These are phyloP conservation scores for Plectus sambesii DNA, from an alignment of 1,140 invertebrate species.

Conservation along the genomic window DNA sequence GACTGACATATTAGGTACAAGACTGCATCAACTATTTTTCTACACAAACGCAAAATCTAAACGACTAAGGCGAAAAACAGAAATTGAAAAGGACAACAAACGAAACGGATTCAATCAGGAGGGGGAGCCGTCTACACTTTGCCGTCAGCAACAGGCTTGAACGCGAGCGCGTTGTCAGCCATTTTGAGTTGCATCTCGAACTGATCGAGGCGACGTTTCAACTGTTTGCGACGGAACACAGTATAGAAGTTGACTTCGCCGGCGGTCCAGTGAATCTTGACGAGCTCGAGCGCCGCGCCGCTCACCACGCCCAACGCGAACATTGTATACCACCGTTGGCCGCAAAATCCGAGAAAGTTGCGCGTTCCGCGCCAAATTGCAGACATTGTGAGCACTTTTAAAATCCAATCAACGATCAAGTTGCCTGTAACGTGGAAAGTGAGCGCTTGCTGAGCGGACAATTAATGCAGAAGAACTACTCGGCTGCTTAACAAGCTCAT, in stretches of 20 bases:
- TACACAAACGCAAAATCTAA: conserved; percentile 1
- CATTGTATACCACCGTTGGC: conserved; percentile 12
- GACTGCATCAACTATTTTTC: not conserved
- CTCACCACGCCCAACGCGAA: conserved; percentile 25
- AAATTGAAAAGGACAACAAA: conserved; percentile 2
- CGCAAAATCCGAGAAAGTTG: conserved; percentile 13
- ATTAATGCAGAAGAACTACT: conserved; percentile 3
- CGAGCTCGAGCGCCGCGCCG: conserved; percentile 40
- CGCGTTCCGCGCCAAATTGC: conserved; percentile 10
- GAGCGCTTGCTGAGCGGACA: conserved; percentile 9
- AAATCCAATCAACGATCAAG: not conserved
- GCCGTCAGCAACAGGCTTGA: conserved; percentile 4
- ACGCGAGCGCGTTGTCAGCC: conserved; percentile 12
- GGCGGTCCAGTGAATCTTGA: conserved; percentile 42
- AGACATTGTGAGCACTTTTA: not conserved
- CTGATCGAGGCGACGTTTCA: conserved; percentile 30
- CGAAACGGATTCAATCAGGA: not conserved
- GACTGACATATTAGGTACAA: too few species aligned
- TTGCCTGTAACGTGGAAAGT: not conserved
- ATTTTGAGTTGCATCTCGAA: conserved; percentile 32
- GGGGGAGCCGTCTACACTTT: conserved; percentile 5
- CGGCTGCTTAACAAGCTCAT: too few species aligned
- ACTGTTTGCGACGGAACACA: conserved; percentile 35
- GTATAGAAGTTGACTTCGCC: conserved; percentile 35
- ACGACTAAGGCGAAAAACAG: conserved; percentile 10